phyloP scores from a whole-genome alignment of 2,797 vertebrate species.

The Valencia hispanica region DNA sequence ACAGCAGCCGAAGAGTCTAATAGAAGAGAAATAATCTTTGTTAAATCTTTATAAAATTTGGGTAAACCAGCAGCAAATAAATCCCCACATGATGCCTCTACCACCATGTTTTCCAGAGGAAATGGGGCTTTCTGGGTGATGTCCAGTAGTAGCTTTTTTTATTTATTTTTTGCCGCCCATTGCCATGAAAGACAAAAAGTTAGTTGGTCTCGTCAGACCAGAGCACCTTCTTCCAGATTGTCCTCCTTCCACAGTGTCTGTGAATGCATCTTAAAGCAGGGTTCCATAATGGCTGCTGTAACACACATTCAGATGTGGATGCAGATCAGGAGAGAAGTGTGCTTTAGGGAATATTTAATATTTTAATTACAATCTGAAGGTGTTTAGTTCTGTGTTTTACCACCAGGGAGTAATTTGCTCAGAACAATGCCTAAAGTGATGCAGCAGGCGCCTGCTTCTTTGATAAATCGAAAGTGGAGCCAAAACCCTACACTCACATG shows the following conservation, averaged over 20 bases:
- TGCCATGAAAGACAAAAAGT: too few species aligned
- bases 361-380: slow-evolving; percentile 51
- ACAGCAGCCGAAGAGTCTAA: too few species aligned
- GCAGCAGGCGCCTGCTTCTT: slow-evolving; percentile 28
- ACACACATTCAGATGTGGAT: slow-evolving; percentile 6
- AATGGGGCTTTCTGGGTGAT: too few species aligned
- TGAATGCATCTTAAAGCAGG: background rate
- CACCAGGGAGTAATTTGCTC: slow-evolving; percentile 39
- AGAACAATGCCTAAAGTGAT: slow-evolving; percentile 27
- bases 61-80: too few species aligned
- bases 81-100: too few species aligned
- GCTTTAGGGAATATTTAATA: slow-evolving; percentile 46
- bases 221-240: too few species aligned
- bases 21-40: too few species aligned
- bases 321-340: background rate
- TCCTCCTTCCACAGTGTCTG: slow-evolving; percentile 23
- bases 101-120: too few species aligned
- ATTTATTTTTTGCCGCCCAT: too few species aligned
- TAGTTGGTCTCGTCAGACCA: too few species aligned
- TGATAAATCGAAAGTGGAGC: background rate
- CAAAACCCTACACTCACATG: slow-evolving; percentile 6
- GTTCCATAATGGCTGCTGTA: background rate
- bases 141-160: too few species aligned
- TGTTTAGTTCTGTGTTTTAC: slow-evolving; percentile 18
- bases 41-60: too few species aligned